Evolutionary conservation across 2,888 invertebrate species (phyloP).

Genomic region (Malacosoma neustria): DNA sequence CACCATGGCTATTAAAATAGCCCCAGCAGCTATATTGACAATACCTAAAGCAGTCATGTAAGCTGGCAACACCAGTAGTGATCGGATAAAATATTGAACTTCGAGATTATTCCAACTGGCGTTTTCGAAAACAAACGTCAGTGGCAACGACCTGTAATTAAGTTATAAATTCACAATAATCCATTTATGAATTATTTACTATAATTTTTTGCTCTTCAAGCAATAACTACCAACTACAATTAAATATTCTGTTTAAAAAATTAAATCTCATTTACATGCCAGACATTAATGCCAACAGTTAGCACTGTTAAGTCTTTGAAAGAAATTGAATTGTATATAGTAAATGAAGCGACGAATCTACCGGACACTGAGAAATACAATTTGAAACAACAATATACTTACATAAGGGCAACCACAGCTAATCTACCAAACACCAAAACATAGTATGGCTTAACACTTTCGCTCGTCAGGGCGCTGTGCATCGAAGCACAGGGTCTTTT

Average conservation of each 20-base stretch:
- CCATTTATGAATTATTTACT: no score
- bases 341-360: no score
- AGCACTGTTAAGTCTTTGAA: no score
- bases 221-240: no score
- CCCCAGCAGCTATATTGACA: slow-evolving; percentile 69
- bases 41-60: slow-evolving; percentile 78
- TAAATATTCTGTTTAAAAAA: no score
- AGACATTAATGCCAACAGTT: no score
- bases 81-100: slow-evolving; percentile 53
- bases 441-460: slow-evolving; percentile 73
- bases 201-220: no score
- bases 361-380: no score
- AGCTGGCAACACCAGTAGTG: slow-evolving; percentile 73
- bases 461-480: slow-evolving; percentile 75
- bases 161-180: no score
- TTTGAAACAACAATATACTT: no score
- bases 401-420: slow-evolving; percentile 56
- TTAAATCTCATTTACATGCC: no score
- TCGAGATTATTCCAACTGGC: slow-evolving; percentile 47
- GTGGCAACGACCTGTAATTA: slow-evolving; percentile 40
- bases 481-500: slow-evolving; percentile 49
- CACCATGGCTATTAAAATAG: slow-evolving; percentile 72
- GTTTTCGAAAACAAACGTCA: slow-evolving; percentile 38
- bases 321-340: no score
- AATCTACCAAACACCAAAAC: slow-evolving; percentile 66